Evolutionary conservation across 2,888 invertebrate genomes (phyloP).

Genomic region (Amphipoea oculea): DNA sequence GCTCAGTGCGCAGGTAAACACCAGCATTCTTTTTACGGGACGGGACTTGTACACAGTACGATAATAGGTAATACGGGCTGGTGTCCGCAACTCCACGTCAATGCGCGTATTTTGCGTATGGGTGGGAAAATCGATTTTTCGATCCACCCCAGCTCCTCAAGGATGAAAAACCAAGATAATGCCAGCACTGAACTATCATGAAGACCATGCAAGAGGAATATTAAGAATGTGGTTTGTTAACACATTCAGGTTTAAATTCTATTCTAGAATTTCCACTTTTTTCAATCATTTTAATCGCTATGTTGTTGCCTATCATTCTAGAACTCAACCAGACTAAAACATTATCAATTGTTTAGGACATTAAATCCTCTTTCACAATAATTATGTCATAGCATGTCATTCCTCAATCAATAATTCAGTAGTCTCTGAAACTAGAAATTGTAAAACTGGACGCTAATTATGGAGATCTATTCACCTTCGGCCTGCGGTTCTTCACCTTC

Average conservation of each 20-base stretch:
- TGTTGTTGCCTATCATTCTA: background rate
- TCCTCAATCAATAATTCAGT: background rate
- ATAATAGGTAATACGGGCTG: too few species aligned
- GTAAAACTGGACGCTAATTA: background rate
- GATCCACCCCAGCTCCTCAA: too few species aligned
- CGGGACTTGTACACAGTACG: too few species aligned
- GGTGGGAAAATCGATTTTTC: too few species aligned
- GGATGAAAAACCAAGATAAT: background rate
- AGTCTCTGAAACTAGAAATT: background rate
- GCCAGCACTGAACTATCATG: background rate
- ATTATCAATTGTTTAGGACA: background rate
- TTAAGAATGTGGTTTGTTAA: background rate
- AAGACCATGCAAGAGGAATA: background rate
- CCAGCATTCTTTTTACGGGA: too few species aligned
- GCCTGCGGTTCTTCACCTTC: constrained; percentile 77
- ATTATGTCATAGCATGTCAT: background rate
- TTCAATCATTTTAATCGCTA: background rate
- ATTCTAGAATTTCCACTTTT: background rate
- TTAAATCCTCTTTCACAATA: background rate
- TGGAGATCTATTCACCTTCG: constrained; percentile 75
- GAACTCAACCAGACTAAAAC: background rate
- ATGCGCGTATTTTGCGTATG: too few species aligned
- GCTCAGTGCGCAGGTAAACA: too few species aligned
- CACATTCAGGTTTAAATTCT: background rate
- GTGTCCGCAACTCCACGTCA: too few species aligned